Base-by-base conservation (phyloP, 2,113 vertebrate species). In the Protobothrops mucrosquamatus region DNA sequence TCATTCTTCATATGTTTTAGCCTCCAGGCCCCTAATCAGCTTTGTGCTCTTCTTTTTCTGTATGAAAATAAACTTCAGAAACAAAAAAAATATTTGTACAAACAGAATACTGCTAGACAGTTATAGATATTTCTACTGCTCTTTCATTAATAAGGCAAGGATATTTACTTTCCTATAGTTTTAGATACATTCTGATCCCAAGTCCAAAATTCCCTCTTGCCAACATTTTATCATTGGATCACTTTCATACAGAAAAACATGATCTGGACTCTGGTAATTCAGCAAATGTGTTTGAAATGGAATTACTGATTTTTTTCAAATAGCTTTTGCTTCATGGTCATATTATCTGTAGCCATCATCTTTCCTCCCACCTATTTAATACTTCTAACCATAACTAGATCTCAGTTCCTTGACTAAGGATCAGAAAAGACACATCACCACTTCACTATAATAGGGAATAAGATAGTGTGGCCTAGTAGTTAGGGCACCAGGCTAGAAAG, bases 41-140 rank as follows among this genome's bases (percentile, higher is more conserved):
- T 69, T 69, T 69, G 64, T 34, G 12, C 12, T 69, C 64, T 69
- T 69, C 61, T 64, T 64, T 64, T 57, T 92, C 61, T 89, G 0
- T 24, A 92, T 81, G 34, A 81, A 81, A 92, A 89, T 57, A 14
- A 95, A 54, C 15, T 39, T 87, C 85, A 69, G 61, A 74, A 51
- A 56, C 20, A 56, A 18, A 56, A n/a, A 9, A 8, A 1, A 1
- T 6, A 92, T 91, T 91, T 92, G 6, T 46, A 15, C 14, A 57
- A 86, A 57, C 23, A 91, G n/a, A 85, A n/a, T 57, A 57, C 20
- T 46, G 56, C 24, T 85, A 1, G 39, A 85, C 22, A 48, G 11
- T 59, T 87, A 22, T 56, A 22, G 26, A 48, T n/a, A n/a, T 59
- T 59, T 46, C 55, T 85, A 54, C 48, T 43, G 4, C 22, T 87